A percentile compares a stretch with the other conserved stretches of the same genome.
Conservation (phyloP, 2,797 vertebrate genomes). For the Eulemur coronatus region DNA sequence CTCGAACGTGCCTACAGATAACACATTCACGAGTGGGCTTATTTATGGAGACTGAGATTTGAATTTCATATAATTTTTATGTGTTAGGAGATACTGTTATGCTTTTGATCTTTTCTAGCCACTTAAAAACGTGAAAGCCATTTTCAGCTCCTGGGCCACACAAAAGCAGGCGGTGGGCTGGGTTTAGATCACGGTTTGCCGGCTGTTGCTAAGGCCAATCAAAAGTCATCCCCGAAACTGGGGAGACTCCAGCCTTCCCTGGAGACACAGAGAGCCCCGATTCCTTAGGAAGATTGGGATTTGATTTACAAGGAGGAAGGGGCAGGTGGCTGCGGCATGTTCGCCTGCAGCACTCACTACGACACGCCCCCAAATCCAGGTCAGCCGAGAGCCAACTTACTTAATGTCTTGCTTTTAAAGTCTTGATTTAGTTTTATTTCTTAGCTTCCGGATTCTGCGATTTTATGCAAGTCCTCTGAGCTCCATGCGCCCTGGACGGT, state of each 20-base stretch:
- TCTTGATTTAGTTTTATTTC: neutral
- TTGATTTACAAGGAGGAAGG: neutral
- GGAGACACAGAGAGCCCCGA: neutral
- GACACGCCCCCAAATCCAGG: neutral
- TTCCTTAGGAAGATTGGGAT: neutral
- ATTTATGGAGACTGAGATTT: neutral
- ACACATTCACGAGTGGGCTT: rapidly evolving
- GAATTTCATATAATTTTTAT: neutral
- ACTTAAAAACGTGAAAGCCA: neutral
- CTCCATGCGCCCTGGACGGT: neutral
- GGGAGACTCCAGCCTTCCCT: neutral
- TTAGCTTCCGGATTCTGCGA: neutral
- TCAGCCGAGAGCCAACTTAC: neutral
- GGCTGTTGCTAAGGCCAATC: neutral
- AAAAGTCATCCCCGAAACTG: neutral
- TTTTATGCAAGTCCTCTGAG: neutral
- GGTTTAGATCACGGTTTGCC: neutral
- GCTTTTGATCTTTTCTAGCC: neutral
- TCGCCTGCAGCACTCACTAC: rapidly evolving
- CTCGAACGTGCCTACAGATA: neutral
- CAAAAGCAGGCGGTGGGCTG: neutral
- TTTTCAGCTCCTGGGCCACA: neutral
- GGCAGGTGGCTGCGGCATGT: neutral
- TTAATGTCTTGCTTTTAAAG: neutral
- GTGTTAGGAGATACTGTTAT: neutral